A percentile compares a stretch with the other conserved stretches of the same genome.
phyloP scores from a whole-genome alignment of 2,888 invertebrate genomes.

The Archaeoteleia sp. region DNA sequence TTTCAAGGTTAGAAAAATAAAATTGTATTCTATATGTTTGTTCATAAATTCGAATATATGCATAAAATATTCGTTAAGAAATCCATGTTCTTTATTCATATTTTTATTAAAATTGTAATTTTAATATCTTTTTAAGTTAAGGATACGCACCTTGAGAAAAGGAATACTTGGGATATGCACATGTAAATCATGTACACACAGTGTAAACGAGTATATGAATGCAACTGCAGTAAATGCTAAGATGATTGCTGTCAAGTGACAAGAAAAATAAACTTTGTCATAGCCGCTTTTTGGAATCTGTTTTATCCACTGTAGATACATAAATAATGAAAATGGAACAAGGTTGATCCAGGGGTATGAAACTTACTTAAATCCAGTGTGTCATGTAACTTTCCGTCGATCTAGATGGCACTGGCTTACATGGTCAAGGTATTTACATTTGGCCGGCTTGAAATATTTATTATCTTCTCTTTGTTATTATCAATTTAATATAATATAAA shows the following conservation, averaged over 20 bases:
- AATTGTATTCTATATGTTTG: constrained; percentile 26
- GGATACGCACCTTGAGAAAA: constrained; percentile 24
- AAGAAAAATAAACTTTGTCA: constrained; percentile 15
- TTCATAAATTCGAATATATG: neutral
- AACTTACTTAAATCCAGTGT: too few species aligned
- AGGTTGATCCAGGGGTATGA: too few species aligned
- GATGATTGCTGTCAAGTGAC: constrained; percentile 3
- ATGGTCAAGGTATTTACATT: too few species aligned
- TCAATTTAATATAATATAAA: too few species aligned
- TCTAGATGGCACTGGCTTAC: too few species aligned
- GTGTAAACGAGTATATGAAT: constrained; percentile 21
- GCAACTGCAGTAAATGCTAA: constrained; percentile 7
- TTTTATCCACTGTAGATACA: neutral
- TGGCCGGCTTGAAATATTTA: too few species aligned
- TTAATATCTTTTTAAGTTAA: constrained; percentile 8
- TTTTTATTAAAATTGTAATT: too few species aligned
- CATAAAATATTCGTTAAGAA: neutral
- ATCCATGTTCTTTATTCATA: too few species aligned
- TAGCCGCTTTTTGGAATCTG: neutral
- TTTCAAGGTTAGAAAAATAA: constrained; percentile 19
- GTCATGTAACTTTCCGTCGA: too few species aligned
- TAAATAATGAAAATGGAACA: too few species aligned
- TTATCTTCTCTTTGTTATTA: too few species aligned
- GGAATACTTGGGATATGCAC: constrained; percentile 4
- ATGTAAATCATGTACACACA: constrained; percentile 30